A percentile compares a stretch with the other conserved stretches of the same genome.
These are phyloP conservation scores for Petrocephalus schoutedeni DNA, from an alignment of 2,797 vertebrate species.

Conservation along the genomic window DNA sequence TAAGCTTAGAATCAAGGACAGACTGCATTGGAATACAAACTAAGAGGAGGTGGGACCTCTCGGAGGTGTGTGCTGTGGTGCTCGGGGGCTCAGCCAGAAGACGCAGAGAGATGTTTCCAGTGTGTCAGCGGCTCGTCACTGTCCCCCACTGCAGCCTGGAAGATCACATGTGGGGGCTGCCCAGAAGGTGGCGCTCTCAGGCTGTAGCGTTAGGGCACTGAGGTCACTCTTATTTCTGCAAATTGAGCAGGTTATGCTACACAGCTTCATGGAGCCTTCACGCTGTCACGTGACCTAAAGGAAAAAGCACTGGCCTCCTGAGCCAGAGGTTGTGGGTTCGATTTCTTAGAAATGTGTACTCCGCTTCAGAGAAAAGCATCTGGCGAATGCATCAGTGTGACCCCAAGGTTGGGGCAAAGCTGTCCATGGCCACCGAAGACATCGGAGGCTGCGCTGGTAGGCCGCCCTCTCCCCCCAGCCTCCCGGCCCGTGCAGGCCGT, in stretches of 20 bases:
- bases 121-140: background rate
- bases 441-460: too few species aligned
- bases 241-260: background rate
- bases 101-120: background rate
- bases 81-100: background rate
- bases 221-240: background rate
- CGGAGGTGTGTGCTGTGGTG: background rate
- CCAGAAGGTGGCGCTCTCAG: background rate
- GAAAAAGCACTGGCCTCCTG: conserved; percentile 60
- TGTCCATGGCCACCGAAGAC: background rate
- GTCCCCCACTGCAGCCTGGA: background rate
- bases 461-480: background rate
- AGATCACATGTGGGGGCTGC: background rate
- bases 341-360: conserved; percentile 14
- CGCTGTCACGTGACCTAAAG: conserved; percentile 40
- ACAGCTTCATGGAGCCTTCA: background rate
- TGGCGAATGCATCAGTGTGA: background rate
- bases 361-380: background rate
- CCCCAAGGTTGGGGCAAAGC: background rate
- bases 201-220: background rate
- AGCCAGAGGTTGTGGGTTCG: conserved; percentile 63
- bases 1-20: conserved; percentile 5
- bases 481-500: background rate
- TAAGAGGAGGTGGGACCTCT: background rate
- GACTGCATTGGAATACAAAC: background rate